Evolutionary conservation across 2,888 invertebrate genomes (phyloP), one percentile per base, ranked within the genome.

Genomic region (Tridacna crocea): DNA sequence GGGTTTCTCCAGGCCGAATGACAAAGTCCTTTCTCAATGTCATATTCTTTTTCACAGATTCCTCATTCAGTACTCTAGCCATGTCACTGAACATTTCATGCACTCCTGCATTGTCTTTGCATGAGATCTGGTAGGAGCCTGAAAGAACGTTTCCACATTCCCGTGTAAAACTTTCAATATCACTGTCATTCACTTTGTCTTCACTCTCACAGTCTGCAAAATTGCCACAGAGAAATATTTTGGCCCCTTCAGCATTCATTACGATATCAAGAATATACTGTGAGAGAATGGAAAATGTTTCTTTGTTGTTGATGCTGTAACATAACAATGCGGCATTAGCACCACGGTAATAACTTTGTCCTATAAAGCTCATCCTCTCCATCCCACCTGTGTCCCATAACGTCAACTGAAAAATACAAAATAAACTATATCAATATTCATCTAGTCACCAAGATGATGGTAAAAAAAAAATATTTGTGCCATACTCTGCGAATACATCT

Each of bases 331-430:
- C 98, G 83, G 98, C 98, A 94, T 98, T 98, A 4, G 98, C 97
- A 95, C 98, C 98, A 95, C 98, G 98, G 94, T 98, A 99, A 94
- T 99, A 99, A 93, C 98, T 98, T 47, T 98, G 98, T 17, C 98
- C 98, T 26, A 99, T 97, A 4, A 98, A 98, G 68, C 98, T 98
- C 85, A 98, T 98, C 90, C 98, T 96, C 95, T 99, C 99, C 98
- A 99, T 98, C 72, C 98, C 98, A 88, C 98, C 98, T 58, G 99
- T 99, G 94, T 99, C 99, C 98, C 98, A 99, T 88, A 99, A 95
- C 95, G 98, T 98, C 84, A 99, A 95, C 98, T 98, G 94, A 73
- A 95, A 90, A 72, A 93, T 86, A 84, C 81, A 86, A 87, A 70
- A 58, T 46, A 47, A 36, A 8, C 36, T 36, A 36, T 36, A 36